phyloP scores from a whole-genome alignment of 1,140 invertebrate genomes.

The Drosophila lacteicornis region DNA sequence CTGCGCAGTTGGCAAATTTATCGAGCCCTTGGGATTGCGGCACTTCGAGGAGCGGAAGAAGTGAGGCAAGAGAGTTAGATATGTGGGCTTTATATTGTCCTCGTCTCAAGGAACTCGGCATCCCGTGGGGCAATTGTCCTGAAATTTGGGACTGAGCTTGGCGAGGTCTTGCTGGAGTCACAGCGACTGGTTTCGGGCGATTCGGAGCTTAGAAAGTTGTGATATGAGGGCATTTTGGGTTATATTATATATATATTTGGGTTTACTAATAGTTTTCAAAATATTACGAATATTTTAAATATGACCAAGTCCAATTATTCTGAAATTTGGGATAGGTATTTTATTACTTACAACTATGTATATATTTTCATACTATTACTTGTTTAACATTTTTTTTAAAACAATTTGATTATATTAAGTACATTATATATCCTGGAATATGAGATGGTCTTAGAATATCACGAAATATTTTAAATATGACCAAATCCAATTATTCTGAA shows the following conservation, averaged over 20 bases:
- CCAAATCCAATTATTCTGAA: too few species aligned
- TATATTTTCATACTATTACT: neutral
- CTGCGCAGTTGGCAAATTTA: slow-evolving; percentile 22
- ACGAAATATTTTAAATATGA: neutral
- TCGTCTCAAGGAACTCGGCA: slow-evolving; percentile 8
- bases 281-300: too few species aligned
- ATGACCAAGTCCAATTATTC: neutral
- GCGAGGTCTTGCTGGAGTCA: neutral
- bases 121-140: slow-evolving; percentile 30
- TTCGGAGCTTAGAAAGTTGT: neutral
- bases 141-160: slow-evolving; percentile 3
- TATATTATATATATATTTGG: too few species aligned
- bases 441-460: too few species aligned
- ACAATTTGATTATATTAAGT: too few species aligned
- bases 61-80: slow-evolving; percentile 4
- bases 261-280: neutral
- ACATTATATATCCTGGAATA: neutral
- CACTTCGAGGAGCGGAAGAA: neutral
- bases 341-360: too few species aligned
- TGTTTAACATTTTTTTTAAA: neutral
- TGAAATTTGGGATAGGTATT: too few species aligned
- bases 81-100: slow-evolving; percentile 37
- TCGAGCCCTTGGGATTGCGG: slow-evolving; percentile 7
- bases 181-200: neutral
- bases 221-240: neutral